Conservation (phyloP, 2,113 vertebrate genomes). For the Salminus brasiliensis region DNA sequence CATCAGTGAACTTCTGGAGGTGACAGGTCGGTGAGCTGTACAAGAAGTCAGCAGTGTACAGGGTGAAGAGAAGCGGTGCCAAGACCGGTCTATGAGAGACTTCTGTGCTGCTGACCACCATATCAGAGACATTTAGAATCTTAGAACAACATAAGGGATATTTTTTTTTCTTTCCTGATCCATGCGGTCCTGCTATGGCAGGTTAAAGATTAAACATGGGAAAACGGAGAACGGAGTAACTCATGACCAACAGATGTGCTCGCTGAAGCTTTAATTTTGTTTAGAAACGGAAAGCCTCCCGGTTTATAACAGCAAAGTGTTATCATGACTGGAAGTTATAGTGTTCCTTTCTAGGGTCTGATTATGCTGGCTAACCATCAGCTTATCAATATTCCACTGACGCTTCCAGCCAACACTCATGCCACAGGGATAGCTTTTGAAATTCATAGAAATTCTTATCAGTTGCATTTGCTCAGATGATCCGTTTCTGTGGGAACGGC, state of each 20-base stretch:
- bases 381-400: slow-evolving; percentile 64
- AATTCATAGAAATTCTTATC: slow-evolving; percentile 74
- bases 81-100: no score
- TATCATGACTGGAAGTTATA: slow-evolving; percentile 21
- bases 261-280: slow-evolving; percentile 1
- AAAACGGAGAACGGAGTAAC: slow-evolving; percentile 21
- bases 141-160: slow-evolving; percentile 58
- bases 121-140: no score
- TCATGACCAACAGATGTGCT: slow-evolving; percentile 38
- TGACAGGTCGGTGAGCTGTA: no score
- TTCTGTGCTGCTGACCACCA: no score
- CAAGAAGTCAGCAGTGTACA: no score
- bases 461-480: slow-evolving; percentile 63
- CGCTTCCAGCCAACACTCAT: slow-evolving; percentile 54
- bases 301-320: background rate
- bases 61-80: no score
- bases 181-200: slow-evolving; percentile 48
- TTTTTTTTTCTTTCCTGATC: slow-evolving; percentile 35
- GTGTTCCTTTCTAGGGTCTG: background rate
- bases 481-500: slow-evolving; percentile 62
- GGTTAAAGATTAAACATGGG: slow-evolving; percentile 44
- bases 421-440: slow-evolving; percentile 61
- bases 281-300: slow-evolving; percentile 17
- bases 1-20: no score
- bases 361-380: slow-evolving; percentile 41